Conservation (phyloP, 2,113 vertebrate species). For the Takifugu bimaculatus region DNA sequence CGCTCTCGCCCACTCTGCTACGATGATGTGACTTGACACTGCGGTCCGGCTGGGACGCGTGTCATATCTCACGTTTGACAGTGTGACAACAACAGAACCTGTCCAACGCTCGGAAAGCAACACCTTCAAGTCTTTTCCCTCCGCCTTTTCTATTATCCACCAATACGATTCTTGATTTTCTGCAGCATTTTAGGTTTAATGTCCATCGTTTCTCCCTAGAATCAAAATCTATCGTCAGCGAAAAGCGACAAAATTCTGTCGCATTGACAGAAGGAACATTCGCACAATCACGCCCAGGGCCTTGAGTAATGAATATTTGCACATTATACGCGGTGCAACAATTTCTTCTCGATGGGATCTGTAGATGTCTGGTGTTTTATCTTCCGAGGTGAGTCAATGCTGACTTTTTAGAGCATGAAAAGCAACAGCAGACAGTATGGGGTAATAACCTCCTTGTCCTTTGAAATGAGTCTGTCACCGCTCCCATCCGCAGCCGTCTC, state of each 20-base stretch:
- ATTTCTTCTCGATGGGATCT: conserved; percentile 51
- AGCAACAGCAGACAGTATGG: conserved; percentile 47
- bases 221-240: no score
- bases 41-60: conserved; percentile 50
- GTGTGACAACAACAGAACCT: no score
- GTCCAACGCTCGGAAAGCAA: no score
- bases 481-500: conserved; percentile 19
- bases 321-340: conserved; percentile 45
- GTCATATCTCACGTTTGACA: conserved; percentile 57
- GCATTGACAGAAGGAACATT: conserved; percentile 57
- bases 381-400: conserved; percentile 55
- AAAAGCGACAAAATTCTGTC: conserved; percentile 10
- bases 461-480: conserved; percentile 67
- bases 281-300: conserved; percentile 52
- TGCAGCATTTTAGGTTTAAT: no score
- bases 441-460: conserved; percentile 70
- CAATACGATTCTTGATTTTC: no score
- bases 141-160: no score
- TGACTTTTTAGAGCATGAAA: conserved; percentile 68
- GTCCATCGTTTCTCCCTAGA: no score
- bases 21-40: conserved; percentile 59
- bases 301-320: conserved; percentile 58
- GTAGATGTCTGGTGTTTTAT: conserved; percentile 64
- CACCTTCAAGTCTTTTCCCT: no score
- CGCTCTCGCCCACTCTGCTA: conserved; percentile 38